Evolutionary conservation across 2,797 vertebrate species (phyloP).

Genomic region (Macropus fuliginosus): DNA sequence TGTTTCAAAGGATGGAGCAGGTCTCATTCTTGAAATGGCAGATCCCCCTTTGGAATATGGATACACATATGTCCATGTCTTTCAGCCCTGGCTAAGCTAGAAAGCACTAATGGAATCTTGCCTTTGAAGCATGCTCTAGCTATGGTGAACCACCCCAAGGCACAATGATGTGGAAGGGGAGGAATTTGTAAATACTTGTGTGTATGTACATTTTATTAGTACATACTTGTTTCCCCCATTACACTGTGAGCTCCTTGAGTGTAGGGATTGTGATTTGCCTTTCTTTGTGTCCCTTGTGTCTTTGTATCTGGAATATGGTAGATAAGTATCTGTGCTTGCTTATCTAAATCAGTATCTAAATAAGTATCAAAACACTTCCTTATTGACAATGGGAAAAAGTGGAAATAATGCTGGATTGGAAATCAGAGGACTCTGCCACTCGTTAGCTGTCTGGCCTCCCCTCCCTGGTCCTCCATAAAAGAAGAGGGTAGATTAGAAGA

Average conservation of each 20-base stretch:
- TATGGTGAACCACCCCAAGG: neutral
- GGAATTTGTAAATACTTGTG: neutral
- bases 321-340: neutral
- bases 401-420: neutral
- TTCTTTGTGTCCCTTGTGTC: neutral
- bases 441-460: neutral
- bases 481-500: neutral
- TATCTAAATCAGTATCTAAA: no score
- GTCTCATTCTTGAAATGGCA: neutral
- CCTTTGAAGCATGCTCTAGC: neutral
- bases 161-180: neutral
- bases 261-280: neutral
- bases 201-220: neutral
- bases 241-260: neutral
- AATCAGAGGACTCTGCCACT: neutral
- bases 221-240: neutral
- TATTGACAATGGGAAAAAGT: neutral
- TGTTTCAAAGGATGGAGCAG: slow-evolving; percentile 45
- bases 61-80: neutral
- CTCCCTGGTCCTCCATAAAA: neutral
- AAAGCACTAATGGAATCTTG: neutral
- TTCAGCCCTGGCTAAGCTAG: neutral
- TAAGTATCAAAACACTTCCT: neutral
- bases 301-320: neutral
- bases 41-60: neutral